phyloP scores from a whole-genome alignment of 2,797 vertebrate species.

The Platalea minor region DNA sequence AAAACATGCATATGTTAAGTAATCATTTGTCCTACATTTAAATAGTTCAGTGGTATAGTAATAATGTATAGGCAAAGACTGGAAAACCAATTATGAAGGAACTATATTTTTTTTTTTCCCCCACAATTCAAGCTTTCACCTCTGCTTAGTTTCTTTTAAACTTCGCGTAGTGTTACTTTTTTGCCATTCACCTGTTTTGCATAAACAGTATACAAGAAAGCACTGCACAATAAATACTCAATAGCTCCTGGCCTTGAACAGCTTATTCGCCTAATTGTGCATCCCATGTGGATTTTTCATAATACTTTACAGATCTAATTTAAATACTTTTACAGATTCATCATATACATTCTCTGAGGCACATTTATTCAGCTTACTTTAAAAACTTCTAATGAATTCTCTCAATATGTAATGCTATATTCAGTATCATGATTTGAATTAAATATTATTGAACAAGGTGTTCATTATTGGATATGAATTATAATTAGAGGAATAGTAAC shows the following conservation, averaged over 20 bases:
- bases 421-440: constrained; percentile 73
- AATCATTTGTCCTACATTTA: constrained; percentile 38
- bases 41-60: constrained; percentile 11
- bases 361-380: constrained; percentile 74
- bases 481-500: constrained; percentile 70
- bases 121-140: background rate
- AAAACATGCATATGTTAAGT: constrained; percentile 34
- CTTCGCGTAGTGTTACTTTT: background rate
- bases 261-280: constrained; percentile 69
- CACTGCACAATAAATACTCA: constrained; percentile 41
- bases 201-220: constrained; percentile 56
- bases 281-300: constrained; percentile 70
- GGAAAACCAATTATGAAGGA: constrained; percentile 12
- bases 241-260: constrained; percentile 65
- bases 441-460: constrained; percentile 74
- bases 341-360: constrained; percentile 74
- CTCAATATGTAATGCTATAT: constrained; percentile 72
- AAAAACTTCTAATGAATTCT: constrained; percentile 77
- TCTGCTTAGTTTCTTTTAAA: background rate
- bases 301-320: constrained; percentile 76
- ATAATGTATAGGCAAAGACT: constrained; percentile 11
- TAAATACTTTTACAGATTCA: constrained; percentile 76
- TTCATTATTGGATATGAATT: constrained; percentile 73
- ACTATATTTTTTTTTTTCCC: background rate
- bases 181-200: constrained; percentile 15